A percentile compares a stretch with the other conserved stretches of the same genome.
Evolutionary conservation across 2,113 vertebrate genomes (phyloP).

Genomic region (Propithecus coquereli): DNA sequence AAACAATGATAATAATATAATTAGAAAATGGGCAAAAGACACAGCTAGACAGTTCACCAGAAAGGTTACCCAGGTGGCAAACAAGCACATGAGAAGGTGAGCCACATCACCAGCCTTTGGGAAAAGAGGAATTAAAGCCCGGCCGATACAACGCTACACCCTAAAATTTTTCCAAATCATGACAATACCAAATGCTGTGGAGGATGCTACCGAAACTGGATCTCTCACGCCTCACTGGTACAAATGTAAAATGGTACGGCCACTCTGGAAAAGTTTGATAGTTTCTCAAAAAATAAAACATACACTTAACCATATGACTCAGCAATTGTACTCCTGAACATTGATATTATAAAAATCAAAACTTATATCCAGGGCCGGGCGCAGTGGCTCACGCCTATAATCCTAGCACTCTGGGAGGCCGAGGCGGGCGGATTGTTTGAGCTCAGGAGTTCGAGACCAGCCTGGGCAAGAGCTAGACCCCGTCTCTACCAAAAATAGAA

Average conservation of each 20-base stretch:
- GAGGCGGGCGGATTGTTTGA: too few relatives aligned
- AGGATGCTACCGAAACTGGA: background rate
- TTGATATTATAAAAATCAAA: background rate
- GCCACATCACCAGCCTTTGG: background rate
- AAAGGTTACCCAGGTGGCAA: background rate
- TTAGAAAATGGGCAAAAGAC: background rate
- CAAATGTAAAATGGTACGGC: background rate
- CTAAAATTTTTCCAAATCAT: background rate
- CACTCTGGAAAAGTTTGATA: background rate
- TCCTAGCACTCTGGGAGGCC: too few relatives aligned
- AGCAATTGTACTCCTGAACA: background rate
- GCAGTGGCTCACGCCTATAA: too few relatives aligned
- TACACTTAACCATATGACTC: accelerated
- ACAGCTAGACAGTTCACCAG: background rate
- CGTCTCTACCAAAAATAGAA: too few relatives aligned
- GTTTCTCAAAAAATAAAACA: background rate
- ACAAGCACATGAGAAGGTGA: background rate
- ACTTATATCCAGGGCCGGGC: background rate
- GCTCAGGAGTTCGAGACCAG: too few relatives aligned
- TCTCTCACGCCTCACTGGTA: background rate
- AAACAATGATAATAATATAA: background rate
- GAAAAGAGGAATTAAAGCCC: background rate
- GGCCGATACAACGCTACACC: accelerated
- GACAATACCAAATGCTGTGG: background rate
- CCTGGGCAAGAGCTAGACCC: too few relatives aligned